Evolutionary conservation across 2,797 vertebrate genomes (phyloP), one percentile per base, ranked within the genome.

Genomic region (Heteromormyrus szaboi): DNA sequence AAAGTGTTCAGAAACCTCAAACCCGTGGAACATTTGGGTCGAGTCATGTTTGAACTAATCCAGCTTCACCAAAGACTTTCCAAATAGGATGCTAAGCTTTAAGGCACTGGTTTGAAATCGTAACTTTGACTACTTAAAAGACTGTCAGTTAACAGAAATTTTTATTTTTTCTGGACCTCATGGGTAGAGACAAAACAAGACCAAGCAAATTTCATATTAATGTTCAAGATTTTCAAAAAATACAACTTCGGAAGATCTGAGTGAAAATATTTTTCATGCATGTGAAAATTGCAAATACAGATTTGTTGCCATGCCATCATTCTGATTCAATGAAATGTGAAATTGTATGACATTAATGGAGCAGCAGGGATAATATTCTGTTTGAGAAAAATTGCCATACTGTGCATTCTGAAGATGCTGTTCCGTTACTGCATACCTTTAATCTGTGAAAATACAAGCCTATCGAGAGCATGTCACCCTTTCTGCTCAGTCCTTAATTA

Each of bases 81-180:
- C 41, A 88, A 88, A 83, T 84, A 89, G 50, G 56, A 88, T 53
- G 76, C 79, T 89, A 87, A 89, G 76, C 54, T 88, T 84, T 89
- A 89, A 54, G 65, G 76, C 86, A 65, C 25, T 53, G 29, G 89
- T 51, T 89, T 53, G 56, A 65, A 88, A 46, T 84, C 37, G 65
- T 62, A 62, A 65, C 53, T 87, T 59, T 37, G 54, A 62, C 37
- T 25, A 72, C 86, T 89, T 88, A 86, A 88, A 89, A 88, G 25
- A 79, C 83, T 81, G 86, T 87, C n/a, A 83, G 53, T 83, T 59
- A 84, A 68, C 17, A 81, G 59, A 76, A 79, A 65, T 62, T 17
- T 83, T 81, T 17, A 37, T 25, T 87, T 68, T 56, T 76, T 59
- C 14, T 17, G 25, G 54, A 72, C 25, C 76, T 88, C 46, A 50